phyloP scores from a whole-genome alignment of 2,113 vertebrate genomes.

The Carlito syrichta region DNA sequence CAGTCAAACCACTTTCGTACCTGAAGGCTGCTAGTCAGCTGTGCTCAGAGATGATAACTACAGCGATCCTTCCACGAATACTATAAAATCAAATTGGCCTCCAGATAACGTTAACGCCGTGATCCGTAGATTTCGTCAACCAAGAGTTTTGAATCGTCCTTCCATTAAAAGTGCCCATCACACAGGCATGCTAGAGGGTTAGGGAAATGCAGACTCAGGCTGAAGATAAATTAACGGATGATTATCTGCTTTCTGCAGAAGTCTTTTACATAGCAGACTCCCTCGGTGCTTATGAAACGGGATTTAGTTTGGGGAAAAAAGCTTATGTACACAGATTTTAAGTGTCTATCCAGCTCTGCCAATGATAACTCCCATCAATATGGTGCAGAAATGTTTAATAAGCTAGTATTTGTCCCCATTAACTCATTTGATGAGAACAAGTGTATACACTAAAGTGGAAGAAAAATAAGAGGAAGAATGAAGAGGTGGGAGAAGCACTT shows the following conservation, averaged over 20 bases:
- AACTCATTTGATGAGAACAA: background rate
- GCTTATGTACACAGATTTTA: background rate
- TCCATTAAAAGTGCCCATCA: background rate
- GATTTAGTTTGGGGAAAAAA: background rate
- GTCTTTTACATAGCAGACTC: background rate
- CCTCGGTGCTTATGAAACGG: background rate
- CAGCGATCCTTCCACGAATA: fast-evolving
- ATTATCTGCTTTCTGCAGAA: background rate
- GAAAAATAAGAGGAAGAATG: background rate
- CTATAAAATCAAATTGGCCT: background rate
- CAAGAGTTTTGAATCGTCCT: background rate
- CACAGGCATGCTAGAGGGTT: too few relatives aligned
- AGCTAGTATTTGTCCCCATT: background rate
- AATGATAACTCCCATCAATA: background rate
- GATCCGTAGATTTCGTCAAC: background rate
- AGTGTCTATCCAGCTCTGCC: background rate
- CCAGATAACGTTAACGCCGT: background rate
- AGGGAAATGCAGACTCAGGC: background rate
- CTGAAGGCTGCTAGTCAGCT: background rate
- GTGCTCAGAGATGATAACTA: background rate
- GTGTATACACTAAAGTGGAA: background rate
- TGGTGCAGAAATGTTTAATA: background rate
- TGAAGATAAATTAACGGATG: constrained; percentile 19
- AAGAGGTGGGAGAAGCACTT: background rate
- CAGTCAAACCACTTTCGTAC: background rate